Conservation (phyloP, 2,888 invertebrate genomes). For the Leptinotarsa peninsularis region DNA sequence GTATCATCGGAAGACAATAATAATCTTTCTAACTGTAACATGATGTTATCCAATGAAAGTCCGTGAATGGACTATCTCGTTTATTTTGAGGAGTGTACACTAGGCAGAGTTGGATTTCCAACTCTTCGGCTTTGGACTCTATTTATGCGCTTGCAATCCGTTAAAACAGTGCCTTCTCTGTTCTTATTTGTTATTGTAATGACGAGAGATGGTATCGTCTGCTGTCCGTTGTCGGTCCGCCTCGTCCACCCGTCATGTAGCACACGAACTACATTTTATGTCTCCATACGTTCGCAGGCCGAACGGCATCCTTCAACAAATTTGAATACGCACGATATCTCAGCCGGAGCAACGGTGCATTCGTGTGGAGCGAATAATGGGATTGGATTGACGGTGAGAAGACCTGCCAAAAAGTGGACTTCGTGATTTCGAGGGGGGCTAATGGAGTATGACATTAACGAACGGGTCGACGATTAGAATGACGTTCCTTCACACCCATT, state of each 20-base stretch:
- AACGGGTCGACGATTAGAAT: background rate
- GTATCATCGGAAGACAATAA: background rate
- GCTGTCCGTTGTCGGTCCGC: conserved; percentile 62
- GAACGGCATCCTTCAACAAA: conserved; percentile 41
- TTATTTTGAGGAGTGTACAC: conserved; percentile 27
- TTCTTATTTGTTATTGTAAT: conserved; percentile 67
- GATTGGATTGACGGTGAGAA: background rate
- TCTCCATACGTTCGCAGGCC: conserved; percentile 54
- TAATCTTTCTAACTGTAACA: background rate
- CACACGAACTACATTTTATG: conserved; percentile 57
- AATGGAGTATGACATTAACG: background rate
- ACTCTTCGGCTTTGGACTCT: conserved; percentile 39
- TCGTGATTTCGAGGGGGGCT: background rate
- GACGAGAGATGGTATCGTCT: conserved; percentile 64
- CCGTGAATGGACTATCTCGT: background rate
- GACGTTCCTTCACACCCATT: background rate
- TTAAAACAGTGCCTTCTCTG: conserved; percentile 61
- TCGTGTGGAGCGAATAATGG: conserved; percentile 36
- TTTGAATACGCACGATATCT: conserved; percentile 44
- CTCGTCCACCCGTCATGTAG: conserved; percentile 62
- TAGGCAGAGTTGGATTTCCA: conserved; percentile 19
- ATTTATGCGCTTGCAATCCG: conserved; percentile 61
- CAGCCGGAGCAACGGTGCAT: conserved; percentile 38
- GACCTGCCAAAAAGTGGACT: conserved; percentile 2
- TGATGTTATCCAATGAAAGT: background rate